phyloP scores from a whole-genome alignment of 2,113 vertebrate genomes.

The Apodemus speciosus region DNA sequence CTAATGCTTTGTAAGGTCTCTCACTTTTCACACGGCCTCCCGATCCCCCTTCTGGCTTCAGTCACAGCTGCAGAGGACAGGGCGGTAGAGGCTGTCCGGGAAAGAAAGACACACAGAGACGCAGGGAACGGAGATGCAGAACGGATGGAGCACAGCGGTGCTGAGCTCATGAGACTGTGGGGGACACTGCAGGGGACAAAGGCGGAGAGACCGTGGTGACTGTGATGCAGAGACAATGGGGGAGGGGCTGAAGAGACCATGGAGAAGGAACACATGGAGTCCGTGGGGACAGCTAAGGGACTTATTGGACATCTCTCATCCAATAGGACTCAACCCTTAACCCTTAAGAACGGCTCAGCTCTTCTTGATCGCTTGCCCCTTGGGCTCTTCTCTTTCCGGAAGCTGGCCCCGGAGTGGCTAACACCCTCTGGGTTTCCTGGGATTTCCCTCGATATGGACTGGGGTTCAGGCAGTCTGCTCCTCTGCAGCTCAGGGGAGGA shows the following conservation, averaged over 20 bases:
- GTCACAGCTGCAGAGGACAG: neutral
- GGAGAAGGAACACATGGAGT: neutral
- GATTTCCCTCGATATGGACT: neutral
- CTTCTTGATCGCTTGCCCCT: rapidly evolving
- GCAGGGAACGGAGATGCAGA: neutral
- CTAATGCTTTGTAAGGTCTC: too few relatives aligned
- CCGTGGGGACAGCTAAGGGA: neutral
- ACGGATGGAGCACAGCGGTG: neutral
- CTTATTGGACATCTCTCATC: neutral
- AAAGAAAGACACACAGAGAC: neutral
- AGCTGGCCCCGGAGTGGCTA: neutral
- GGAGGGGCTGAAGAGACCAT: too few relatives aligned
- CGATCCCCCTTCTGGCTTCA: neutral
- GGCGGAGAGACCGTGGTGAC: neutral
- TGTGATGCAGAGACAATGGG: too few relatives aligned
- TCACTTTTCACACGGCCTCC: too few relatives aligned
- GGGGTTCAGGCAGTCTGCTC: neutral
- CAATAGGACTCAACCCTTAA: neutral
- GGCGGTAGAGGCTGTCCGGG: too few relatives aligned
- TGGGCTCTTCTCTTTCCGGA: neutral
- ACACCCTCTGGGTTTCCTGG: rapidly evolving
- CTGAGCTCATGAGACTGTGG: neutral
- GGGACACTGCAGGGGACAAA: neutral
- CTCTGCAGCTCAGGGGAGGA: rapidly evolving
- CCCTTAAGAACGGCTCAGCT: neutral